phyloP scores from a whole-genome alignment of 1,140 invertebrate genomes.

The Chrysopa pallens region DNA sequence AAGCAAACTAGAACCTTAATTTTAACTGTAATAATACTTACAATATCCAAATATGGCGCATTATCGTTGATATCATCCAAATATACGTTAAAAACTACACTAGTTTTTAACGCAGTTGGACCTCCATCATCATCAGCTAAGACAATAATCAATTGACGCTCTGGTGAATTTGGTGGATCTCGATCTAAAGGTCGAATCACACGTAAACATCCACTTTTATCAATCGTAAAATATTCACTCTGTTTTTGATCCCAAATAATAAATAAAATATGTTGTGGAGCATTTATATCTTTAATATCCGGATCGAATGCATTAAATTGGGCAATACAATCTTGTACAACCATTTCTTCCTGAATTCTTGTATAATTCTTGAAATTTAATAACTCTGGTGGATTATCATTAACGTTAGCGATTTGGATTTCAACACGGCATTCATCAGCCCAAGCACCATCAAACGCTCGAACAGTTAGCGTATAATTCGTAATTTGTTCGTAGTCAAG shows the following conservation, averaged over 20 bases:
- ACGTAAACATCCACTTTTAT: constrained; percentile 53
- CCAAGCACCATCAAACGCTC: constrained; percentile 59
- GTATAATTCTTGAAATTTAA: constrained; percentile 38
- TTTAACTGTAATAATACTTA: constrained; percentile 27
- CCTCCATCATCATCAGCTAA: constrained; percentile 63
- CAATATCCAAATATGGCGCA: constrained; percentile 63
- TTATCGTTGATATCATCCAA: constrained; percentile 81
- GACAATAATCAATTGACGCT: constrained; percentile 67
- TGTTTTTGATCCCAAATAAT: constrained; percentile 23
- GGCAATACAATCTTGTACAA: constrained; percentile 42
- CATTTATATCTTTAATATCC: constrained; percentile 54
- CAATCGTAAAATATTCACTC: constrained; percentile 6
- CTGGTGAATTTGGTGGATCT: constrained; percentile 61
- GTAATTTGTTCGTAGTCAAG: constrained; percentile 75
- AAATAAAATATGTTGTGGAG: constrained; percentile 60
- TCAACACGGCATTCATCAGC: constrained; percentile 55
- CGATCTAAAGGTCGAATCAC: constrained; percentile 60
- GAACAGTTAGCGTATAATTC: constrained; percentile 55
- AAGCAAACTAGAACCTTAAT: no score
- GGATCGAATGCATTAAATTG: constrained; percentile 63
- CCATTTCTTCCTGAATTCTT: constrained; percentile 44
- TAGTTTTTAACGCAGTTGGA: constrained; percentile 34
- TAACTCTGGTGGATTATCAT: constrained; percentile 69
- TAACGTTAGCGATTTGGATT: constrained; percentile 64
- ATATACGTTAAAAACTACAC: constrained; percentile 52